Evolutionary conservation across 2,113 vertebrate genomes (phyloP).

Genomic region (Ciconia maguari): DNA sequence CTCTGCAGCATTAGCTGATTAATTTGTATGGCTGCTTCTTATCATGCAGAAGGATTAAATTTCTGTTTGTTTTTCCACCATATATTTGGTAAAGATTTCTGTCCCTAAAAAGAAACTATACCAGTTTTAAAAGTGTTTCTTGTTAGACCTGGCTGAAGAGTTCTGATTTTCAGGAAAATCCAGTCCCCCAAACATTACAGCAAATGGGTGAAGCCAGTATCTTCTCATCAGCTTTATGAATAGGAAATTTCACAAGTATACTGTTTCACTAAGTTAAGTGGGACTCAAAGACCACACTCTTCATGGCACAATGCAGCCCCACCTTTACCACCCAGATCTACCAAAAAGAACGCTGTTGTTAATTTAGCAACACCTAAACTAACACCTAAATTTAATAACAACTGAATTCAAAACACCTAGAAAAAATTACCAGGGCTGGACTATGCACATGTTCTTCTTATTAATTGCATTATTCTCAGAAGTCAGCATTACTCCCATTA

Average conservation of each 20-base stretch:
- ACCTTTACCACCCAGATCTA: not conserved
- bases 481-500: not conserved
- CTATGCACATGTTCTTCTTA: not conserved
- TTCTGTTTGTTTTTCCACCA: not conserved
- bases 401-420: not conserved
- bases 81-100: not conserved
- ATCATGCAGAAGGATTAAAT: not conserved
- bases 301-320: not conserved
- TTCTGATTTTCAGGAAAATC: not conserved
- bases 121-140: not conserved
- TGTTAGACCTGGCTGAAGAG: not conserved
- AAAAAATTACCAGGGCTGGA: not conserved
- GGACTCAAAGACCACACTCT: not conserved
- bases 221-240: not conserved
- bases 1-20: not conserved
- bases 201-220: not conserved
- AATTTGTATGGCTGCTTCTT: not conserved
- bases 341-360: not conserved
- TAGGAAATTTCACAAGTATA: not conserved
- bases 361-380: not conserved
- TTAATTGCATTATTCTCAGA: not conserved
- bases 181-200: not conserved
- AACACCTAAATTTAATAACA: not conserved
- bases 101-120: not conserved
- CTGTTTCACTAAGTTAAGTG: not conserved